Conservation (phyloP, 2,888 invertebrate species). For the Sisyra terminalis region DNA sequence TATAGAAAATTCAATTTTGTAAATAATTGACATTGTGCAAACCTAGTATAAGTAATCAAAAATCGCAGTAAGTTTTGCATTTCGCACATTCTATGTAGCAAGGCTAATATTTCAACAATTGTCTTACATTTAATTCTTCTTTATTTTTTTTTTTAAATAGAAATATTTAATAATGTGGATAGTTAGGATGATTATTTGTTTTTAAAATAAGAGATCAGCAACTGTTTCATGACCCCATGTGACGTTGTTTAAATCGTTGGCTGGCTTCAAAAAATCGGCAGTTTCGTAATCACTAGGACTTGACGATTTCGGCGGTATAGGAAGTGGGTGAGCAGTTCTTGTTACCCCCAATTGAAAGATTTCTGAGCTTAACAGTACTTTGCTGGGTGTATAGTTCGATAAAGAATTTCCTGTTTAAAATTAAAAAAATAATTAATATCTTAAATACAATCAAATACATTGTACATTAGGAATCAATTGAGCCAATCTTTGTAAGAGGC, state of each 20-base stretch:
- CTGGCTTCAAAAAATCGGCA: slow-evolving; percentile 4
- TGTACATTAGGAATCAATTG: neutral
- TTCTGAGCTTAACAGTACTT: slow-evolving; percentile 42
- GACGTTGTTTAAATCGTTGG: slow-evolving; percentile 5
- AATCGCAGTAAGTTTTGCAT: too few relatives aligned
- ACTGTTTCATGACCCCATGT: slow-evolving; percentile 7
- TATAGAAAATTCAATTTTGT: too few relatives aligned
- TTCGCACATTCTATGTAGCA: too few relatives aligned
- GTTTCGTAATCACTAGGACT: neutral
- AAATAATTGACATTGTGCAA: too few relatives aligned
- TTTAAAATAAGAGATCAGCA: slow-evolving; percentile 8
- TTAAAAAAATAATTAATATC: slow-evolving; percentile 1
- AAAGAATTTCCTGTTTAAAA: slow-evolving; percentile 34
- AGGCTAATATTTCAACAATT: too few relatives aligned
- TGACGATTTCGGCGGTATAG: slow-evolving; percentile 9
- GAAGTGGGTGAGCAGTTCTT: slow-evolving; percentile 29
- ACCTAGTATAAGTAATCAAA: too few relatives aligned
- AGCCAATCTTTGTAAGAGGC: neutral
- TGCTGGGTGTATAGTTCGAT: slow-evolving; percentile 71
- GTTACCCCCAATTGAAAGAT: slow-evolving; percentile 69
- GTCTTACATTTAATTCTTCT: too few relatives aligned
- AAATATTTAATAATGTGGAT: too few relatives aligned
- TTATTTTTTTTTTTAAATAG: too few relatives aligned
- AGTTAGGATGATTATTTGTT: too few relatives aligned
- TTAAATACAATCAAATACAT: neutral